Conservation (phyloP, 2,888 invertebrate species). For the Ephialtes manifestator region DNA sequence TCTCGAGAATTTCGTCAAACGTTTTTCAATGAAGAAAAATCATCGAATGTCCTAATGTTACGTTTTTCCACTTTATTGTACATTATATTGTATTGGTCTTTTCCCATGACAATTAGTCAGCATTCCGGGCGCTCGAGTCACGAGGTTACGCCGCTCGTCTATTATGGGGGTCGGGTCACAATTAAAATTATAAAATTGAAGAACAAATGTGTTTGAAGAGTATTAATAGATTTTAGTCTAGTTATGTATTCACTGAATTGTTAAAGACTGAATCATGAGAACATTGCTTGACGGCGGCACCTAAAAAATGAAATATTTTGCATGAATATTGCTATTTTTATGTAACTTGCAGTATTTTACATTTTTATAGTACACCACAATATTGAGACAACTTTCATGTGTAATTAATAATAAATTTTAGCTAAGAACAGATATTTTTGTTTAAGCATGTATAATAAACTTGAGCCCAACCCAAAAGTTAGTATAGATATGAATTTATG, state of each 20-base stretch:
- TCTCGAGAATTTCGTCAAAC: background rate
- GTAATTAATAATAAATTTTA: too few relatives aligned
- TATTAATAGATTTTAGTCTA: background rate
- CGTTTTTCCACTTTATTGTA: background rate
- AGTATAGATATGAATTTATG: too few relatives aligned
- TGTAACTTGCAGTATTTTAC: too few relatives aligned
- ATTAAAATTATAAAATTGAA: constrained; percentile 34
- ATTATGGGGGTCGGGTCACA: constrained; percentile 18
- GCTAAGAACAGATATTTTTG: too few relatives aligned
- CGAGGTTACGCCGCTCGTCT: constrained; percentile 50
- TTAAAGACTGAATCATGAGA: background rate
- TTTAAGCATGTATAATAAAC: too few relatives aligned
- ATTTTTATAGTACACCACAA: too few relatives aligned
- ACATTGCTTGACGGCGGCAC: background rate
- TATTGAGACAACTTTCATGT: too few relatives aligned
- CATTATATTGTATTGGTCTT: background rate
- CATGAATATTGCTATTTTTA: background rate
- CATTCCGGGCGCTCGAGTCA: constrained; percentile 44
- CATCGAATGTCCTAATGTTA: background rate
- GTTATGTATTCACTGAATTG: background rate
- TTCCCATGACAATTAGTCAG: constrained; percentile 40
- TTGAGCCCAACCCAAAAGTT: too few relatives aligned
- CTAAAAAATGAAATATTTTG: background rate
- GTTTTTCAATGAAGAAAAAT: background rate
- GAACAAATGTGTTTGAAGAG: background rate